These are phyloP conservation scores for Nannobrachium achirus DNA, from an alignment of 2,113 vertebrate species.

Conservation along the genomic window DNA sequence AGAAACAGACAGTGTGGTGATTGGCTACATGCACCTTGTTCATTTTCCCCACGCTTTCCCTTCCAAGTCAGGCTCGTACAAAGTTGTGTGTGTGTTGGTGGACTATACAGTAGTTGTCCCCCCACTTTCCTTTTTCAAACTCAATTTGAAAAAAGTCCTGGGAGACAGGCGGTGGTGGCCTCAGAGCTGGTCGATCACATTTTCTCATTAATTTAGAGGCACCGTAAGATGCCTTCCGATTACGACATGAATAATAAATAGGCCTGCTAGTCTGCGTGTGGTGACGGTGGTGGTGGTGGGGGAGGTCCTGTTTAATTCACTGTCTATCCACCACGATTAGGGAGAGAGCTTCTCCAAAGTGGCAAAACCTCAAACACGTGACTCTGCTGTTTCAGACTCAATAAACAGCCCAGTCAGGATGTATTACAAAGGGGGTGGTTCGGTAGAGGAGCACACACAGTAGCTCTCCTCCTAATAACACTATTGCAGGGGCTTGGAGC, in stretches of 20 bases:
- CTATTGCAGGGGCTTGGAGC: too few relatives aligned
- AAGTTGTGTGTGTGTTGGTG: conserved; percentile 23
- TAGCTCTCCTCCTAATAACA: too few relatives aligned
- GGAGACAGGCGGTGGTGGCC: conserved; percentile 58
- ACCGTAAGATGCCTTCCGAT: conserved; percentile 70
- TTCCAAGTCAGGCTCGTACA: conserved; percentile 74
- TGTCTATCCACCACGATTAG: conserved; percentile 66
- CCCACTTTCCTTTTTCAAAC: conserved; percentile 63
- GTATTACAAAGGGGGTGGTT: conserved; percentile 37
- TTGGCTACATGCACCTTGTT: conserved; percentile 42
- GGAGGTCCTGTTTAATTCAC: conserved; percentile 57
- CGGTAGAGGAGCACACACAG: not conserved
- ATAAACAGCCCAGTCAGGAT: conserved; percentile 64
- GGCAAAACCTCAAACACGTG: conserved; percentile 46
- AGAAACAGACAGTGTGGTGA: conserved; percentile 36
- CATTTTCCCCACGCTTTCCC: conserved; percentile 53
- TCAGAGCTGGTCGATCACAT: conserved; percentile 70
- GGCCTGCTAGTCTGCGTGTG: conserved; percentile 44
- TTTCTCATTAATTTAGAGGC: conserved; percentile 77
- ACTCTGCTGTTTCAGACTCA: conserved; percentile 61
- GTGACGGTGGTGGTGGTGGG: conserved; percentile 30
- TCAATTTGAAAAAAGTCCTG: conserved; percentile 69
- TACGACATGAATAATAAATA: conserved; percentile 79
- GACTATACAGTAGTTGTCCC: conserved; percentile 31
- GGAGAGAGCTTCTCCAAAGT: conserved; percentile 38